Evolutionary conservation across 2,113 vertebrate genomes (phyloP), one percentile per base, ranked within the genome.

Genomic region (Trachemys scripta): DNA sequence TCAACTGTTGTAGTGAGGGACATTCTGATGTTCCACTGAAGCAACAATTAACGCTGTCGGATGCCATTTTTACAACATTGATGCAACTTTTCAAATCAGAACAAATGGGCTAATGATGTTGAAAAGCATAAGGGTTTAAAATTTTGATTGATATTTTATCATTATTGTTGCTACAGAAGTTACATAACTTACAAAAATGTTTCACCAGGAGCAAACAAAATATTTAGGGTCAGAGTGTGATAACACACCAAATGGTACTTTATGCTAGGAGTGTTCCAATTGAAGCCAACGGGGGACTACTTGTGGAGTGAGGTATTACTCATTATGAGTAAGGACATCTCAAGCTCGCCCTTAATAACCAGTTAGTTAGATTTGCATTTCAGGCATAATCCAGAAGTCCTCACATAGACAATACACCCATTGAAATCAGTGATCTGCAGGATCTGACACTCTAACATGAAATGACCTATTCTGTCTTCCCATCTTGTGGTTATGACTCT

Each of bases 391-490:
- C 62, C 85, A 29, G 17, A 62, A 51, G 29, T 88, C 53, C 31
- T 95, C n/a, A 45, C 72, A 62, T n/a, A 42, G 72, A 17, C 0
- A 1, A 89, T 69, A 57, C 62, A 72, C 79, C 38, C 53, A 82
- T 56, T 45, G 90, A 86, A 91, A 42, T 53, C 45, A 5, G 38
- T 57, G 83, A 78, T 92, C 78, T 54, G 35, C 51, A 5, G 62
- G 65, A 91, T 57, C 4, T 57, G 27, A 80, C 93, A 4, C 62
- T 27, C 59, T 72, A 45, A 42, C 83, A 65, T 56, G 92, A 82
- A 82, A n/a, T 87, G 91, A 92, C 69, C 94, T 93, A 92, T 92
- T 85, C 93, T 96, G 5, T 84, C 85, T 93, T 94, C 84, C 96
- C 91, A 92, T 94, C 94, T 87, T 57, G 82, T 95, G 95, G 76